These are phyloP conservation scores for Procavia capensis DNA, from an alignment of 2,113 vertebrate species.

Conservation along the genomic window DNA sequence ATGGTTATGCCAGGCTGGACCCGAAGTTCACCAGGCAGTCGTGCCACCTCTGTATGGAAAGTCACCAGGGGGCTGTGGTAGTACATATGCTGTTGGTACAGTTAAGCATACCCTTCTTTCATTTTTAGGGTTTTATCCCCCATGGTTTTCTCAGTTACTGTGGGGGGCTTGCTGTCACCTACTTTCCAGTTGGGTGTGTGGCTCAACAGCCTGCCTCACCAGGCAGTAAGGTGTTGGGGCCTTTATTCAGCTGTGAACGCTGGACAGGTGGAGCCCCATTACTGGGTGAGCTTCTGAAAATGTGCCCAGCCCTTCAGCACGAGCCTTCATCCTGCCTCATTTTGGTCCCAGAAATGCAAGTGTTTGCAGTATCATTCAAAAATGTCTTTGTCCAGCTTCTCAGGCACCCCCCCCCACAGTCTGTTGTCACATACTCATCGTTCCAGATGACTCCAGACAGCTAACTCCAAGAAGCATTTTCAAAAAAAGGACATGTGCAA, in stretches of 20 bases:
- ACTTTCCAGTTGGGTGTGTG: fast-evolving
- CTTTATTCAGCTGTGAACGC: not conserved
- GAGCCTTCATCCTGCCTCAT: not conserved
- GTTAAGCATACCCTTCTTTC: fast-evolving
- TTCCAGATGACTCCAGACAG: not conserved
- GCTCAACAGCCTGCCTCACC: not conserved
- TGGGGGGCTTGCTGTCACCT: not conserved
- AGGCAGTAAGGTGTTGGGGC: not conserved
- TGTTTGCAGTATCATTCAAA: not conserved
- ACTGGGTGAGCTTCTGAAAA: not conserved
- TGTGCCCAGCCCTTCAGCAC: not conserved
- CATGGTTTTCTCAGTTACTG: no score
- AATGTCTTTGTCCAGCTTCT: not conserved
- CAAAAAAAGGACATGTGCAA: not conserved
- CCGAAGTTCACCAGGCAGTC: not conserved
- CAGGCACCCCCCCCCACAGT: not conserved
- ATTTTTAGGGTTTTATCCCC: no score
- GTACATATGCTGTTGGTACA: fast-evolving
- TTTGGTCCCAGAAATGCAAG: not conserved
- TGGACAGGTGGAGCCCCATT: fast-evolving
- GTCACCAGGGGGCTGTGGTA: no score
- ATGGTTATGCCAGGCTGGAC: no score
- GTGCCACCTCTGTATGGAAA: not conserved
- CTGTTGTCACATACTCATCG: not conserved
- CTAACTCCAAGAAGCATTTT: not conserved